Evolutionary conservation across 2,888 invertebrate species (phyloP).

Genomic region (Rhagonycha fulva): DNA sequence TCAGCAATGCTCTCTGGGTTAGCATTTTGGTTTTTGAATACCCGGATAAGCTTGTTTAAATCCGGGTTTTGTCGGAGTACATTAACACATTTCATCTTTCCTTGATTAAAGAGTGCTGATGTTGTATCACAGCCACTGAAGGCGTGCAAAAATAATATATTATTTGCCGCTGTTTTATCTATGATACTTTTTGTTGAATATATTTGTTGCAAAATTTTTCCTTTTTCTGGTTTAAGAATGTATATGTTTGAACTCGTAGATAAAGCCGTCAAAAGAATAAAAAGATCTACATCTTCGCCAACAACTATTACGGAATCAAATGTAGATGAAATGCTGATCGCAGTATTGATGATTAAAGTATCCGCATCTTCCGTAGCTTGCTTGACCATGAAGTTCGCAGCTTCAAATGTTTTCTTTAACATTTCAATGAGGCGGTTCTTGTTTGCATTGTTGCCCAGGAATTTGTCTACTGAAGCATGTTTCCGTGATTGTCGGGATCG

Average conservation of each 20-base stretch:
- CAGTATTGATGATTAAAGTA: conserved; percentile 30
- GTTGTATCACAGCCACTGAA: too few species aligned
- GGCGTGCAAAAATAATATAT: too few species aligned
- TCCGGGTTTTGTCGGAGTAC: too few species aligned
- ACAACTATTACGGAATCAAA: conserved; percentile 15
- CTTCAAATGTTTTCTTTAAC: conserved; percentile 30
- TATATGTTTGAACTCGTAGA: neutral
- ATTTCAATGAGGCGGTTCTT: conserved; percentile 32
- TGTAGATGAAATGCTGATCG: conserved; percentile 14
- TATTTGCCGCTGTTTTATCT: too few species aligned
- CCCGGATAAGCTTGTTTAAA: too few species aligned
- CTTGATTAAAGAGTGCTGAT: too few species aligned
- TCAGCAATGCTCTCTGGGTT: too few species aligned
- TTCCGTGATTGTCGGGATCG: neutral
- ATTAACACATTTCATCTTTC: too few species aligned
- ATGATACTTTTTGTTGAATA: too few species aligned
- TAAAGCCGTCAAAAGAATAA: conserved; percentile 8
- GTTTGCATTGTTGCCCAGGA: conserved; percentile 33
- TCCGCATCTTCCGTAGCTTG: conserved; percentile 34
- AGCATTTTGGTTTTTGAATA: too few species aligned
- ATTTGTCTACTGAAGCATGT: conserved; percentile 24
- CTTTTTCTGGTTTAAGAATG: neutral
- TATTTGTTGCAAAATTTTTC: too few species aligned
- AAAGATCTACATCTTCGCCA: conserved; percentile 29
- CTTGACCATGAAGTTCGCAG: too few species aligned